Conservation (phyloP, 2,113 vertebrate species). For the Raphicerus campestris region DNA sequence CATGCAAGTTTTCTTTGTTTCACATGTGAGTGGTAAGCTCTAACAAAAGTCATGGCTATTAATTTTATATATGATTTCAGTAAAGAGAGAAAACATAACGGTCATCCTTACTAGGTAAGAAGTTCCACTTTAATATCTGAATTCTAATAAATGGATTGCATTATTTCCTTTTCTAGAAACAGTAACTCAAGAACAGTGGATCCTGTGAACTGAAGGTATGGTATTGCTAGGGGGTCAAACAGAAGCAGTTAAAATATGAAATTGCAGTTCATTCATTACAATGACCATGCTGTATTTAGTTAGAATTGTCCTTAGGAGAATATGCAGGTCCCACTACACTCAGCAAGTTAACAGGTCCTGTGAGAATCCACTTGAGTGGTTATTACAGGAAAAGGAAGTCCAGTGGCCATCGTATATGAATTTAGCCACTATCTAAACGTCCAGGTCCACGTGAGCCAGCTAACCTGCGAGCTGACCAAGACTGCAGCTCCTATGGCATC, state of each 20-base stretch:
- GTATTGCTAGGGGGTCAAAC: neutral
- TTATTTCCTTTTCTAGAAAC: conserved; percentile 73
- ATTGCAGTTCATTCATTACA: neutral
- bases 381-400: neutral
- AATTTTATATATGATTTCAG: conserved; percentile 25
- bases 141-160: conserved; percentile 67
- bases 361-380: neutral
- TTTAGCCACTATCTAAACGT: neutral
- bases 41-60: conserved; percentile 11
- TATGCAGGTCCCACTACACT: neutral
- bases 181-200: conserved; percentile 63
- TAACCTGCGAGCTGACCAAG: neutral
- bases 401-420: neutral
- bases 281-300: neutral
- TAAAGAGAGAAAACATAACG: conserved; percentile 17
- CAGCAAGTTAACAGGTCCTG: neutral
- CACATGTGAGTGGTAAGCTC: neutral
- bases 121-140: conserved; percentile 24
- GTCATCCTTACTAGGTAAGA: conserved; percentile 11
- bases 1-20: neutral
- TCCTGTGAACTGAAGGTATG: conserved; percentile 63
- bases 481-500: neutral
- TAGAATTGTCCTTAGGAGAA: conserved; percentile 6
- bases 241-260: conserved; percentile 15
- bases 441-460: neutral